A percentile compares a stretch with the other conserved stretches of the same genome.
These are phyloP conservation scores for Synergus umbraculus DNA, from an alignment of 2,888 invertebrate species.

Conservation along the genomic window DNA sequence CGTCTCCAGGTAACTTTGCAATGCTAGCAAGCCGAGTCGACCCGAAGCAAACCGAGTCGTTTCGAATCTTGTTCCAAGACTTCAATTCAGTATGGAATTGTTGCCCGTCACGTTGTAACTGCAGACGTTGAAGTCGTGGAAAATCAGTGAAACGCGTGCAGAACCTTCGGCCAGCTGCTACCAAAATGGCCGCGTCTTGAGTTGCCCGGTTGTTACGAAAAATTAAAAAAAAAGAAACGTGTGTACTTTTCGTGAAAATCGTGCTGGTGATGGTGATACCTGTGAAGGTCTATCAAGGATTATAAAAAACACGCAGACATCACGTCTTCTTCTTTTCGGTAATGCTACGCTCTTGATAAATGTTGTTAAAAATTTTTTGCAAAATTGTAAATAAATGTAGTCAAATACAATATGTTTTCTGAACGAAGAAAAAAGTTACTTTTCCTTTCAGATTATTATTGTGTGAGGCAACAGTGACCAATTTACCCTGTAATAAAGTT, in stretches of 20 bases:
- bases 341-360: not conserved
- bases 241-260: conserved; percentile 43
- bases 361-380: not conserved
- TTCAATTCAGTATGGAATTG: conserved; percentile 58
- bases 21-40: conserved; percentile 51
- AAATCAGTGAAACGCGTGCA: conserved; percentile 58
- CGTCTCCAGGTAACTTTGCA: conserved; percentile 47
- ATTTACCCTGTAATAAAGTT: not conserved
- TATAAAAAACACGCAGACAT: conserved; percentile 27
- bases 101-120: conserved; percentile 55
- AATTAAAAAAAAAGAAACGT: conserved; percentile 28
- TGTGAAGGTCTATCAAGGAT: conserved; percentile 47
- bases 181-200: conserved; percentile 71
- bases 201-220: conserved; percentile 47
- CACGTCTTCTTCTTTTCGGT: conserved; percentile 2
- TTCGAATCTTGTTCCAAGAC: conserved; percentile 43
- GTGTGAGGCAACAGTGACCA: not conserved
- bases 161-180: conserved; percentile 59
- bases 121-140: conserved; percentile 43
- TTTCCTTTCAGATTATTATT: not conserved
- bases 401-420: not conserved
- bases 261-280: conserved; percentile 48
- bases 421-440: not conserved
- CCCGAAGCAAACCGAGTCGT: conserved; percentile 47
- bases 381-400: not conserved